phyloP scores from a whole-genome alignment of 1,140 invertebrate species.

The Pachyrhynchus sulphureomaculatus region DNA sequence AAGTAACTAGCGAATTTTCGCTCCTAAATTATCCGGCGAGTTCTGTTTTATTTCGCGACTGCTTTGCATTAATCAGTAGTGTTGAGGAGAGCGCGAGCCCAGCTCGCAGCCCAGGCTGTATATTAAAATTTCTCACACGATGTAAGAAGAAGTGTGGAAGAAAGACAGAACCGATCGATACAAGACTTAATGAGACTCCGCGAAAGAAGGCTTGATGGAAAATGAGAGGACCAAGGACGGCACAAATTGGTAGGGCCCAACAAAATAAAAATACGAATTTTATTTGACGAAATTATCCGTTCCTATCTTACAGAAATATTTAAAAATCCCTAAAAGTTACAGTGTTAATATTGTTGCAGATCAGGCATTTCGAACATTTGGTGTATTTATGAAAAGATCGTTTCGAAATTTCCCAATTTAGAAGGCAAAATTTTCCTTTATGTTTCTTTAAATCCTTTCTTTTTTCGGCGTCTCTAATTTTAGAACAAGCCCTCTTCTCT shows the following conservation, averaged over 20 bases:
- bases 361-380: no score
- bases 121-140: constrained; percentile 37
- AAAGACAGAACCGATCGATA: constrained; percentile 36
- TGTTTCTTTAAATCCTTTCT: no score
- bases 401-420: no score
- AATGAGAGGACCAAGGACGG: constrained; percentile 32
- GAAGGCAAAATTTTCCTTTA: no score
- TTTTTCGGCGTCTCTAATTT: no score
- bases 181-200: constrained; percentile 35
- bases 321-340: no score
- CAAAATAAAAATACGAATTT: constrained; percentile 5
- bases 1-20: constrained; percentile 27
- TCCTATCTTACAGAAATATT: no score
- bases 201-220: constrained; percentile 35
- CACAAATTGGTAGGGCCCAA: constrained; percentile 1
- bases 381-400: no score
- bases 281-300: no score
- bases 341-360: no score
- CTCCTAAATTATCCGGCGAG: constrained; percentile 32
- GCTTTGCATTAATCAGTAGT: constrained; percentile 37
- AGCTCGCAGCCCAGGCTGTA: constrained; percentile 26
- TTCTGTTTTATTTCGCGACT: constrained; percentile 36
- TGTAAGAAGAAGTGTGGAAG: constrained; percentile 36
- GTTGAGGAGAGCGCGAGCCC: constrained; percentile 26
- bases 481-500: no score